These are phyloP conservation scores for Trididemnum clinides DNA, from an alignment of 23 tunicate genomes.

Conservation along the genomic window DNA sequence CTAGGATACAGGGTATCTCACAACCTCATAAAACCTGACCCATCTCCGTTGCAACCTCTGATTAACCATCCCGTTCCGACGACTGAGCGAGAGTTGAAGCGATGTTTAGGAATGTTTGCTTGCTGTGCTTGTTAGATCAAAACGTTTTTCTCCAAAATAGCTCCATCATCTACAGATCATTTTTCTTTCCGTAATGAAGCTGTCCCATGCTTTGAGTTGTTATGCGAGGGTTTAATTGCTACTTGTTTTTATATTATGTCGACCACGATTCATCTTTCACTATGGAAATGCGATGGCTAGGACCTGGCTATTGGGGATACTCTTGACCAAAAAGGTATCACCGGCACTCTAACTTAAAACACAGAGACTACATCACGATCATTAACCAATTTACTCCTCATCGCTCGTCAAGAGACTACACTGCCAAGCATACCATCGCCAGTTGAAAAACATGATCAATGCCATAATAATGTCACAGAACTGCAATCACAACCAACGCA, in stretches of 20 bases:
- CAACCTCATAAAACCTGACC: slow-evolving; percentile 1
- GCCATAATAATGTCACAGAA: too few relatives aligned
- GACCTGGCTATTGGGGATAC: slow-evolving; percentile 7
- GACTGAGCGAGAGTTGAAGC: background rate
- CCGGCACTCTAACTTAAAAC: too few relatives aligned
- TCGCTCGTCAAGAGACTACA: too few relatives aligned
- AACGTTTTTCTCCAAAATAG: slow-evolving; percentile 12
- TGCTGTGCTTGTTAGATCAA: slow-evolving; percentile 29
- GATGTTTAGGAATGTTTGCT: slow-evolving; percentile 36
- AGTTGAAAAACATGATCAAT: too few relatives aligned
- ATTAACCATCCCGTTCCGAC: slow-evolving; percentile 17
- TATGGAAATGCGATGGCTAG: background rate
- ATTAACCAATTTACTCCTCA: too few relatives aligned
- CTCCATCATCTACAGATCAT: background rate
- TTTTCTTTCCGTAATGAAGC: slow-evolving; percentile 8
- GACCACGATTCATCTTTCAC: background rate
- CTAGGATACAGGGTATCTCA: slow-evolving; percentile 11
- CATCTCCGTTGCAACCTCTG: slow-evolving; percentile 18
- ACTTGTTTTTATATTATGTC: slow-evolving; percentile 1
- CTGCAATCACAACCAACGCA: too few relatives aligned
- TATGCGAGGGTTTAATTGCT: background rate
- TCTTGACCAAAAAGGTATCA: slow-evolving; percentile 11
- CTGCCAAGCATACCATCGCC: too few relatives aligned
- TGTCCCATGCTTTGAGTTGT: background rate
- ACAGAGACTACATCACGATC: too few relatives aligned